Evolutionary conservation across 2,113 vertebrate species (phyloP).

Genomic region (Erythrolamprus reginae): DNA sequence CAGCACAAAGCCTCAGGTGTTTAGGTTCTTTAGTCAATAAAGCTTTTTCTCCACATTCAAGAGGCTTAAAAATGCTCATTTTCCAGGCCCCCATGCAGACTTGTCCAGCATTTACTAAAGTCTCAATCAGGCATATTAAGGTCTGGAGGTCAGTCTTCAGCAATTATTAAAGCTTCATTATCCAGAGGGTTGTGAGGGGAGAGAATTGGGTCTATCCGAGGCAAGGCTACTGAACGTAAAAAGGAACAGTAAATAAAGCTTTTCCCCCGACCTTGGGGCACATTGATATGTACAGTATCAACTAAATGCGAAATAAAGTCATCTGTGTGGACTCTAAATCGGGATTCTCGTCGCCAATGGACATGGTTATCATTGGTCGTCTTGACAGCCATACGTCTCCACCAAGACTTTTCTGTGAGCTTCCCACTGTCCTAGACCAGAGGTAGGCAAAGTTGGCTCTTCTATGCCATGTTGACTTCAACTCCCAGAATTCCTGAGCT

Average conservation of each 20-base stretch:
- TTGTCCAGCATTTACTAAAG: background rate
- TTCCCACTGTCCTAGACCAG: background rate
- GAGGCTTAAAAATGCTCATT: background rate
- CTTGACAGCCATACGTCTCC: background rate
- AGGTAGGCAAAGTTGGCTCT: too few species aligned
- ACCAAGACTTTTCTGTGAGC: background rate
- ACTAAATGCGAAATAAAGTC: background rate
- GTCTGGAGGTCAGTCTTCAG: conserved; percentile 7
- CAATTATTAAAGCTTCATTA: conserved; percentile 23
- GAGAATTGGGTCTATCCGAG: background rate
- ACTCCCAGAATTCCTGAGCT: too few species aligned
- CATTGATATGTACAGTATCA: conserved; percentile 18
- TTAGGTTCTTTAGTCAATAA: background rate
- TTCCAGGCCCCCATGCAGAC: background rate
- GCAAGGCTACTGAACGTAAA: background rate
- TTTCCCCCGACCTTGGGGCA: background rate
- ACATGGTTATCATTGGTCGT: background rate
- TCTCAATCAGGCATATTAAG: conserved; percentile 3
- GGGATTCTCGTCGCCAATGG: background rate
- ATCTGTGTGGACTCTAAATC: background rate
- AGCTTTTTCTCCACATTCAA: conserved; percentile 1
- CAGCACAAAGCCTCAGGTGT: background rate
- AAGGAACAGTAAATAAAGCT: conserved; percentile 15
- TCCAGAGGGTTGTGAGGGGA: background rate
- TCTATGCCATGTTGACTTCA: too few species aligned